Evolutionary conservation across 2,888 invertebrate species (phyloP).

Genomic region (Drosophila fulvimacula): DNA sequence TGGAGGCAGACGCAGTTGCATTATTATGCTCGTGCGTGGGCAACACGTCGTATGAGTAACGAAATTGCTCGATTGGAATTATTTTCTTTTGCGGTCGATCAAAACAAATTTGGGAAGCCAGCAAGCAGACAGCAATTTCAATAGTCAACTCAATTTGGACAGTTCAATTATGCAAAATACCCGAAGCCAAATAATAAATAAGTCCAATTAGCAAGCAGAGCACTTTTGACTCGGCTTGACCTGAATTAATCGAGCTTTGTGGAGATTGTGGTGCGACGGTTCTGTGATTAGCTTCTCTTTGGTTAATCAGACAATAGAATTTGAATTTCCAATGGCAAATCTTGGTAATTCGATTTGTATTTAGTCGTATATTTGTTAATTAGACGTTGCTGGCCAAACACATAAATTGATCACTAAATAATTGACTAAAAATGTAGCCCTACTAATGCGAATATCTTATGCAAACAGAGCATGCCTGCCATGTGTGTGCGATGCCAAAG

Average conservation of each 20-base stretch:
- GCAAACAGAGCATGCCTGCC: conserved; percentile 20
- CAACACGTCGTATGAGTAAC: conserved; percentile 15
- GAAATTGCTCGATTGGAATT: conserved; percentile 20
- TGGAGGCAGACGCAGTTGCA: neutral
- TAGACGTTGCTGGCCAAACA: conserved; percentile 15
- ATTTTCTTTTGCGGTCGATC: conserved; percentile 34
- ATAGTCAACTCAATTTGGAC: conserved; percentile 50
- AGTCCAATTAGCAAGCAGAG: conserved; percentile 50
- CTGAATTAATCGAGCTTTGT: conserved; percentile 34
- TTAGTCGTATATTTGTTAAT: conserved; percentile 5
- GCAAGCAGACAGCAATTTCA: conserved; percentile 15
- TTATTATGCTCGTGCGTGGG: conserved; percentile 1
- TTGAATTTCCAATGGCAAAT: neutral
- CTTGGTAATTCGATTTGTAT: neutral
- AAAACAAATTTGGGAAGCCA: conserved; percentile 12
- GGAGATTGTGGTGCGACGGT: conserved; percentile 1
- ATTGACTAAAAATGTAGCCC: conserved; percentile 40
- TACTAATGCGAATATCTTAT: conserved; percentile 37
- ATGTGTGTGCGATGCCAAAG: conserved; percentile 27
- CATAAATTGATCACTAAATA: conserved; percentile 26
- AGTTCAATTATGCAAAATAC: conserved; percentile 72
- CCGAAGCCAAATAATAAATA: conserved; percentile 59
- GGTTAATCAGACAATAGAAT: conserved; percentile 19
- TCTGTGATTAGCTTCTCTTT: conserved; percentile 26
- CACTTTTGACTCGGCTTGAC: conserved; percentile 6